Base-by-base conservation (phyloP, 2,888 invertebrate genomes). In the Plemyria rubiginata region DNA sequence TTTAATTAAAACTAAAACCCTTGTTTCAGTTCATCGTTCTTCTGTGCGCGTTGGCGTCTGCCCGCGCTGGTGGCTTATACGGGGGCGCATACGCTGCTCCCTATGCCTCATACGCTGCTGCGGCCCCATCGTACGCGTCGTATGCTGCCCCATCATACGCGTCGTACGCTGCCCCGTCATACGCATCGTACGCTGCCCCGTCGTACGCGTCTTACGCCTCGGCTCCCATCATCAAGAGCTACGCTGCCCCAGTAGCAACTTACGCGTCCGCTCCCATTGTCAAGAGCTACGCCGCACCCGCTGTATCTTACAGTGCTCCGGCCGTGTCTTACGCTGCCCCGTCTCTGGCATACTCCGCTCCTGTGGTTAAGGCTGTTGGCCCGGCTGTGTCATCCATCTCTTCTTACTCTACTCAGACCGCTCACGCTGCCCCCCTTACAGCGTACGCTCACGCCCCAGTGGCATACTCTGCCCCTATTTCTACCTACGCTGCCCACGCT, bases 31-130 rank as follows among this genome's bases (percentile, higher is more conserved):
- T 94, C 73, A 76, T 94, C 76, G 84, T 94, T 63, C 82, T 95
- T 72, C 88, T 92, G 81, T 90, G 94, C 76, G 84, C 92, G 69
- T 85, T 95, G 82, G 94, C 94, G 60, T 88, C 90, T 54, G 94
- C 92, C 72, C 92, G 88, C 76, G 95, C 94, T 70, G 95, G 95
- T 62, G 77, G 88, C 54, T 74, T 94, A 13, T 71, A 79, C 64
- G 82, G 83, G 52, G 79, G 80, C 3, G 70, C 78, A 0, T 80
- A 80, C 68, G 80, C 77, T 66, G 87, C 76, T 22, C 76, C 74
- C 11, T 71, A 68, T 36, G 65, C 71, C 13, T 61, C 71, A 28
- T 93, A 66, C 81, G 90, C 62, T 72, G 85, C 62, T 11, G 82
- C 84, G 63, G 66, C 57, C 57, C 67, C 41, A 50, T 50, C 51